phyloP scores from a whole-genome alignment of 2,888 invertebrate species.

The Nemapogon koenigi region DNA sequence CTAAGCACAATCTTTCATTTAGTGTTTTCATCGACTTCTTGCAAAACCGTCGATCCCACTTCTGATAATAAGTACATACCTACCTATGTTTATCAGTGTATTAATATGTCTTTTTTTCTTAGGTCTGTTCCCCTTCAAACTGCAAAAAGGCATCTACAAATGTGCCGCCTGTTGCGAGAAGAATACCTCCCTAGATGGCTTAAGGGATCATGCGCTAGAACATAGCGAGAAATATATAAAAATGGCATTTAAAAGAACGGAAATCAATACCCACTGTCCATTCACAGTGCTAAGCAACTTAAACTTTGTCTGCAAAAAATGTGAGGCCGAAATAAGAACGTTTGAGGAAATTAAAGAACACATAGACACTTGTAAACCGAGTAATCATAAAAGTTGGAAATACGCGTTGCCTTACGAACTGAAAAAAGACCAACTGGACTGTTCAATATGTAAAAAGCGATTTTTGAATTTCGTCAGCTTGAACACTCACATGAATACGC shows the following conservation, averaged over 20 bases:
- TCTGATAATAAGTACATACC: too few relatives aligned
- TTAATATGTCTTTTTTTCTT: too few relatives aligned
- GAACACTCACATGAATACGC: conserved; percentile 59
- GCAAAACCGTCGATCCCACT: too few relatives aligned
- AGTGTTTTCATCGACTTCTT: too few relatives aligned
- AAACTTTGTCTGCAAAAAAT: conserved; percentile 39
- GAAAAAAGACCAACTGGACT: conserved; percentile 51
- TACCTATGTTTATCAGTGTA: too few relatives aligned
- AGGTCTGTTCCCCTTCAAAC: too few relatives aligned
- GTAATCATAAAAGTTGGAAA: conserved; percentile 21
- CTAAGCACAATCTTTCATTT: too few relatives aligned
- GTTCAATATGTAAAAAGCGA: conserved; percentile 44
- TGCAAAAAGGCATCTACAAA: too few relatives aligned
- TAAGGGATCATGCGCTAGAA: conserved; percentile 33
- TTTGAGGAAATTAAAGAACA: conserved; percentile 36
- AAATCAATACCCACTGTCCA: conserved; percentile 36
- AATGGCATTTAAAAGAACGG: conserved; percentile 44
- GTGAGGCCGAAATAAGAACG: conserved; percentile 31
- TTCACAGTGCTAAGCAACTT: conserved; percentile 24
- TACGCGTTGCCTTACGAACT: conserved; percentile 47
- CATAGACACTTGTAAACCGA: conserved; percentile 31
- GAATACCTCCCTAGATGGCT: too few relatives aligned
- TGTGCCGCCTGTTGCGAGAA: background rate
- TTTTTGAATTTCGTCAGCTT: conserved; percentile 48
- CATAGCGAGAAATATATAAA: conserved; percentile 36